phyloP scores from a whole-genome alignment of 2,888 invertebrate genomes.

The Hylaea fasciaria region DNA sequence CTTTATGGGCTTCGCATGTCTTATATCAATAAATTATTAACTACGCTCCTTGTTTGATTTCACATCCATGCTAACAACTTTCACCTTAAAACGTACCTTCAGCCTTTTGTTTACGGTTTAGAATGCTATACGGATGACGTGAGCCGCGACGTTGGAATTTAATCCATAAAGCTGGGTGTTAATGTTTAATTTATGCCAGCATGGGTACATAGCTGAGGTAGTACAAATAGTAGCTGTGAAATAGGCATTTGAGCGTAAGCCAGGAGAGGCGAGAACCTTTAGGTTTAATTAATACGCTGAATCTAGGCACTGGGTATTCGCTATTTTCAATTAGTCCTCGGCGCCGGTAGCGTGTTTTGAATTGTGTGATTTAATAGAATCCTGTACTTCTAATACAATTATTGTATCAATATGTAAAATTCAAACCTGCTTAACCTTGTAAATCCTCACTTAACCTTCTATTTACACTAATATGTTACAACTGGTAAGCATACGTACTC shows the following conservation, averaged over 20 bases:
- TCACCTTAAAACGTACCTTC: slow-evolving; percentile 71
- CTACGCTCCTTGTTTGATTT: slow-evolving; percentile 82
- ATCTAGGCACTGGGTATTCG: slow-evolving; percentile 70
- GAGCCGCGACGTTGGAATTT: slow-evolving; percentile 63
- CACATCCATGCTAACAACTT: slow-evolving; percentile 70
- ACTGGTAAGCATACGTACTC: no score
- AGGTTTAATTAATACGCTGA: slow-evolving; percentile 81
- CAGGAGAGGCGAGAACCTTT: slow-evolving; percentile 77
- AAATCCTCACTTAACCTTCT: background rate
- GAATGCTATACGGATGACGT: slow-evolving; percentile 52
- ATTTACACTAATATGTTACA: no score
- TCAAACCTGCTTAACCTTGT: background rate
- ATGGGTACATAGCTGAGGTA: slow-evolving; percentile 41
- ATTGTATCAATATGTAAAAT: slow-evolving; percentile 59
- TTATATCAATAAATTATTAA: slow-evolving; percentile 85
- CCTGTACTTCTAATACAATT: slow-evolving; percentile 68
- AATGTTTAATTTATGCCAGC: slow-evolving; percentile 73
- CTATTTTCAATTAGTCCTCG: slow-evolving; percentile 78
- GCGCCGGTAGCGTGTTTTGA: slow-evolving; percentile 79
- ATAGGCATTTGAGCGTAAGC: slow-evolving; percentile 72
- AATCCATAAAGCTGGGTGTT: slow-evolving; percentile 66
- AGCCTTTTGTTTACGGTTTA: slow-evolving; percentile 63
- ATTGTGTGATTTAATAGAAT: slow-evolving; percentile 72
- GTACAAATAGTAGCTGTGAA: slow-evolving; percentile 64
- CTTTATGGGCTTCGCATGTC: slow-evolving; percentile 85